phyloP scores from a whole-genome alignment of 2,113 vertebrate species.

The Vidua macroura region DNA sequence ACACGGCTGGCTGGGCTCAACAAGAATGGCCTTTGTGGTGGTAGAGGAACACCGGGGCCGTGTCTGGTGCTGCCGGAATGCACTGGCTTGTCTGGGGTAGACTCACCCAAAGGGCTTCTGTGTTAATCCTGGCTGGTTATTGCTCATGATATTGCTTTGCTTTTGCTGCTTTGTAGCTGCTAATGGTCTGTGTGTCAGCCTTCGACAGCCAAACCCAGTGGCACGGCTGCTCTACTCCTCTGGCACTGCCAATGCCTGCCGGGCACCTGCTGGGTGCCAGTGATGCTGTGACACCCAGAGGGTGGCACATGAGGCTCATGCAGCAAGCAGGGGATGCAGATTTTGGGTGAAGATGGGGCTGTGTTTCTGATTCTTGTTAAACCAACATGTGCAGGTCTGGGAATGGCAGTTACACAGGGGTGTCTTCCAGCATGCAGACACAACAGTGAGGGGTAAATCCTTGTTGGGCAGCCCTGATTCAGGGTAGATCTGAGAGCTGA shows the following conservation, averaged over 20 bases:
- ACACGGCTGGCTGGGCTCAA: background rate
- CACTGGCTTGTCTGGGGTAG: background rate
- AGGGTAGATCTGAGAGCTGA: background rate
- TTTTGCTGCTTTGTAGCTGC: background rate
- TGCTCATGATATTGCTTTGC: background rate
- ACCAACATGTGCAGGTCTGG: rapidly evolving
- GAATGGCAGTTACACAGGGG: rapidly evolving
- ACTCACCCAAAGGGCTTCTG: rapidly evolving
- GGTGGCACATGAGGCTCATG: rapidly evolving
- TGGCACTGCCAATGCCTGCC: background rate
- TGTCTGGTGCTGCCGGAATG: rapidly evolving
- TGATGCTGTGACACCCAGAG: rapidly evolving
- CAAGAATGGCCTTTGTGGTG: background rate
- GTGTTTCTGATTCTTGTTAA: background rate
- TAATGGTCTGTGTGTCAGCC: rapidly evolving
- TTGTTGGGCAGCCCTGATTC: background rate
- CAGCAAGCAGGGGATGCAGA: rapidly evolving
- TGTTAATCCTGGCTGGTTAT: background rate
- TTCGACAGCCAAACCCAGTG: rapidly evolving
- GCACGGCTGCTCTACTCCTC: rapidly evolving
- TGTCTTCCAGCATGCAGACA: background rate
- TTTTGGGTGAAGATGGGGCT: background rate
- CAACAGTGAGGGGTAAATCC: background rate
- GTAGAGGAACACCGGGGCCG: rapidly evolving
- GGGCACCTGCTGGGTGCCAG: background rate